A percentile compares a stretch with the other conserved stretches of the same genome.
Evolutionary conservation across 2,797 vertebrate genomes (phyloP).

Genomic region (Acrossocheilus fasciatus): DNA sequence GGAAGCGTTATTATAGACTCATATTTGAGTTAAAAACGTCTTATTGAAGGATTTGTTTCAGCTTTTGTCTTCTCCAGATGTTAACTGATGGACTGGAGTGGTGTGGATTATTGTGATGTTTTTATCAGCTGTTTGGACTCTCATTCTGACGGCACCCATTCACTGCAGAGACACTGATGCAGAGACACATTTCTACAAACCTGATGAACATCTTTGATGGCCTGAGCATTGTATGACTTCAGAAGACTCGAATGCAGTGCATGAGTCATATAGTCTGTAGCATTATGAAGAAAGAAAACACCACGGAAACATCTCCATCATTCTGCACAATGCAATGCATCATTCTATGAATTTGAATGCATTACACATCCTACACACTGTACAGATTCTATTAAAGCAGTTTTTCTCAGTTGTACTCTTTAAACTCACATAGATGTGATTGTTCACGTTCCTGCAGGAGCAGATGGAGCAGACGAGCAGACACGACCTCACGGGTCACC

Average conservation of each 20-base stretch:
- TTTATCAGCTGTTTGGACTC: no score
- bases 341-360: not conserved
- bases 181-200: not conserved
- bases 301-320: not conserved
- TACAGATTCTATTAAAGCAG: not conserved
- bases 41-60: no score
- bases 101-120: no score
- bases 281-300: not conserved
- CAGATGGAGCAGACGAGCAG: conserved; percentile 52
- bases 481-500: conserved; percentile 24
- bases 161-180: not conserved
- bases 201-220: not conserved
- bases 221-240: not conserved
- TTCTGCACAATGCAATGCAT: not conserved
- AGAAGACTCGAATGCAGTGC: not conserved
- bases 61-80: no score
- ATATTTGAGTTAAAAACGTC: no score
- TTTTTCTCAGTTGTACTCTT: not conserved
- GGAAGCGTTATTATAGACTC: no score
- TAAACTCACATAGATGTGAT: not conserved
- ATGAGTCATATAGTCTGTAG: not conserved
- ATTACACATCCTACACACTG: not conserved
- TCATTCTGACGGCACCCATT: no score
- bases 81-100: no score
- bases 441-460: not conserved